Base-by-base conservation (phyloP, 2,888 invertebrate species). In the Phortica magna region DNA sequence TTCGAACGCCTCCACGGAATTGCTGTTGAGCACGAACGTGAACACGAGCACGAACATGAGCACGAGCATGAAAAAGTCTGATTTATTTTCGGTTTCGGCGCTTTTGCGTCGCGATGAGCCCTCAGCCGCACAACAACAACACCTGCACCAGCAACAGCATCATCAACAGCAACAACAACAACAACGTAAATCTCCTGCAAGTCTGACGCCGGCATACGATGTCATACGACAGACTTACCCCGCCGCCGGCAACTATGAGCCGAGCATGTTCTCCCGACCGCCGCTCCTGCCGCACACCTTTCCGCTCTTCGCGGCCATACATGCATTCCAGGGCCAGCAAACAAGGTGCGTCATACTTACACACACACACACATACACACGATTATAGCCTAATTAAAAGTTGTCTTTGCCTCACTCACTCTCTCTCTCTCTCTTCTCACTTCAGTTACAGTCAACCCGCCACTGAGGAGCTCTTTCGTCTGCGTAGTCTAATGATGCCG, bases 71-170 rank as follows among this genome's bases (percentile, higher is more conserved):
- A 95, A 95, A 91, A 94, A 95, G 93, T 96, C 96, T 14, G 96
- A 96, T 92, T 94, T 95, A 39, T 97, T 97, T 91, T 96, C 96
- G 75, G 96, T 97, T 59, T 96, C 95, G 80, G 97, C 97, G 0
- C 92, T 97, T 53, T 91, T 97, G 68, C 93, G 96, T 91, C 96
- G 97, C 76, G 97, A 97, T 89, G 95, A 95, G 61, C 96, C 88
- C 0, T 74, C 88, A 3, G 61, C 74, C 1, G 12, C 61, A 31
- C 61, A 17, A 31, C 53, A 53, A 53, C 53, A 53, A 53, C 31
- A 31, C 0, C 31, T 9, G 17, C 17, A 22, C 9, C 22, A 17
- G 7, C 42, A 31, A 12, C 22, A 22, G 7, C 61, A 5, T 19
- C 19, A 19, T 4, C 9, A 9, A 19, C 22, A 31, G 31, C 31